A percentile compares a stretch with the other conserved stretches of the same genome.
phyloP scores from a whole-genome alignment of 2,888 invertebrate genomes.

The Dugesia japonica region DNA sequence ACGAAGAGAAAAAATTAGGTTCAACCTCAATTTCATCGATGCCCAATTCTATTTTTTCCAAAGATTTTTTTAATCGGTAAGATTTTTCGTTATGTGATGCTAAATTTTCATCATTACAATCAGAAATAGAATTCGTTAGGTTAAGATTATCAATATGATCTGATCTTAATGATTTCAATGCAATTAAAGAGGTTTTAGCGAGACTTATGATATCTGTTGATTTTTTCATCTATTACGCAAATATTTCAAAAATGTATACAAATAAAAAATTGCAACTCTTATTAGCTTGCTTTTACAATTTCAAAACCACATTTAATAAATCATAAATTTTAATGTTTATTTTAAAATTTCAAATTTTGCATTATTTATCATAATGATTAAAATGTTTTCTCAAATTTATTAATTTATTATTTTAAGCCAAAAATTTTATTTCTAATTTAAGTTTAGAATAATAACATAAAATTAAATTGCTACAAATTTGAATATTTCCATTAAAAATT shows the following conservation, averaged over 20 bases:
- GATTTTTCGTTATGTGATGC: background rate
- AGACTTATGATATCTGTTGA: background rate
- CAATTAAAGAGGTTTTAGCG: background rate
- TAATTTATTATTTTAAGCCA: no score
- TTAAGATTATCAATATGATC: background rate
- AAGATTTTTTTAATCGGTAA: background rate
- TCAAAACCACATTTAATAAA: background rate
- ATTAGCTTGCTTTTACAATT: background rate
- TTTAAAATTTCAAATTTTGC: background rate
- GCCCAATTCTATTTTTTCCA: background rate
- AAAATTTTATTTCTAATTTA: no score
- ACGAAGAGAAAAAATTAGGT: background rate
- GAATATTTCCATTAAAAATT: no score
- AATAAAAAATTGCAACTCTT: background rate
- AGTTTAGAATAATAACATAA: no score
- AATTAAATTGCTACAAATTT: no score
- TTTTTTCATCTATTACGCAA: background rate
- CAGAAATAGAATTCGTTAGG: no score
- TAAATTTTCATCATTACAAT: background rate
- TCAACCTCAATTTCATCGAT: conserved; percentile 11
- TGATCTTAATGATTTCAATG: background rate
- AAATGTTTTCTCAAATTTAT: no score
- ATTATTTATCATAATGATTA: background rate
- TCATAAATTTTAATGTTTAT: background rate
- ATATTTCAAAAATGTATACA: background rate